Evolutionary conservation across 2,113 vertebrate genomes (phyloP).

Genomic region (Rhinichthys klamathensis): DNA sequence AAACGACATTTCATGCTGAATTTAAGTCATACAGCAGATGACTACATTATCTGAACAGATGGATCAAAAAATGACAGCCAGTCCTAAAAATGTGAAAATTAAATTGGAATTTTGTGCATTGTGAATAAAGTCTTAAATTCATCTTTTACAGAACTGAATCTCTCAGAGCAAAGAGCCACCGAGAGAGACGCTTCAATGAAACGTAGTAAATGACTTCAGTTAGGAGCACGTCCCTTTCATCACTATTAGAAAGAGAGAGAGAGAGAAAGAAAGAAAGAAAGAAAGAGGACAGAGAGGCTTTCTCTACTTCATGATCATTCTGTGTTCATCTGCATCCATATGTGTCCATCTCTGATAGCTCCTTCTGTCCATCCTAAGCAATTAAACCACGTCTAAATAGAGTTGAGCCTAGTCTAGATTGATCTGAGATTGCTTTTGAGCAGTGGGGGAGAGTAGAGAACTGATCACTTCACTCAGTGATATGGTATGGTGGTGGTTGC

Average conservation of each 20-base stretch:
- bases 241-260: not conserved
- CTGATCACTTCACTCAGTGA: constrained; percentile 2
- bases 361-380: not conserved
- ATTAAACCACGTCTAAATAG: not conserved
- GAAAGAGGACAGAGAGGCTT: not conserved
- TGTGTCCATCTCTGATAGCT: not conserved
- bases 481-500: constrained; percentile 10
- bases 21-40: not conserved
- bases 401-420: constrained; percentile 4
- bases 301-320: not conserved
- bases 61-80: not conserved
- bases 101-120: not conserved
- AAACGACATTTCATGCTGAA: not conserved
- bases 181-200: not conserved
- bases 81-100: not conserved
- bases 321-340: not conserved
- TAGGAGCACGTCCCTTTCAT: not conserved
- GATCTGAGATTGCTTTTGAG: constrained; percentile 17
- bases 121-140: too few species aligned
- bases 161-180: too few species aligned
- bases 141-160: too few species aligned
- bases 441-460: not conserved
- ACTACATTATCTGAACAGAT: not conserved
- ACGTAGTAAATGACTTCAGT: not conserved
- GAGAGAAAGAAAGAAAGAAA: too few species aligned